Conservation (phyloP, 2,888 invertebrate genomes). For the Himalopsyche anomala region DNA sequence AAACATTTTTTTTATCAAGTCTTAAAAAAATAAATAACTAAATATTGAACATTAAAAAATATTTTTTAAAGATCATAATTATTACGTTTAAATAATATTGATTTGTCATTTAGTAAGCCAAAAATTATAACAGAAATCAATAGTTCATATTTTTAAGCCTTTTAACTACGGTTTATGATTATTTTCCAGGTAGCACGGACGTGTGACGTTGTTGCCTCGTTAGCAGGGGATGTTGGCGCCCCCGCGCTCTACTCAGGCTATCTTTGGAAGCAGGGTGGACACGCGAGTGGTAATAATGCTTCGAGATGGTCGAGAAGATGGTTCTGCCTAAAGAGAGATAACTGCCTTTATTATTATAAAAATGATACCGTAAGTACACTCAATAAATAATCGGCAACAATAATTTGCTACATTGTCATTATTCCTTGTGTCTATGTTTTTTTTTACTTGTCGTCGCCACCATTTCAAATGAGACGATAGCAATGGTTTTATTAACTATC, state of each 20-base stretch:
- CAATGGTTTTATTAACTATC: too few relatives aligned
- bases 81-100: too few relatives aligned
- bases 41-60: too few relatives aligned
- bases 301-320: constrained; percentile 90
- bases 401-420: too few relatives aligned
- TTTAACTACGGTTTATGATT: too few relatives aligned
- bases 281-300: constrained; percentile 75
- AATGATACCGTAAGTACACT: constrained; percentile 84
- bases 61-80: too few relatives aligned
- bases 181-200: constrained; percentile 85
- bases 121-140: too few relatives aligned
- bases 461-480: not conserved
- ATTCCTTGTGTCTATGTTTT: not conserved
- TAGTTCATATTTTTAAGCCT: too few relatives aligned
- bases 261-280: constrained; percentile 84
- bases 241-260: constrained; percentile 85
- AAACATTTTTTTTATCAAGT: too few relatives aligned
- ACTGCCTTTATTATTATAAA: constrained; percentile 96
- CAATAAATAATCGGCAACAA: too few relatives aligned
- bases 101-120: too few relatives aligned
- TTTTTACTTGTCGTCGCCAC: not conserved
- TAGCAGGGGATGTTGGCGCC: constrained; percentile 79
- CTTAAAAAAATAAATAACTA: too few relatives aligned
- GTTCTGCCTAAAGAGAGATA: constrained; percentile 93
- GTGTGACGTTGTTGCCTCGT: constrained; percentile 85